Conservation (phyloP, 2,888 invertebrate genomes). For the Operophtera brumata region DNA sequence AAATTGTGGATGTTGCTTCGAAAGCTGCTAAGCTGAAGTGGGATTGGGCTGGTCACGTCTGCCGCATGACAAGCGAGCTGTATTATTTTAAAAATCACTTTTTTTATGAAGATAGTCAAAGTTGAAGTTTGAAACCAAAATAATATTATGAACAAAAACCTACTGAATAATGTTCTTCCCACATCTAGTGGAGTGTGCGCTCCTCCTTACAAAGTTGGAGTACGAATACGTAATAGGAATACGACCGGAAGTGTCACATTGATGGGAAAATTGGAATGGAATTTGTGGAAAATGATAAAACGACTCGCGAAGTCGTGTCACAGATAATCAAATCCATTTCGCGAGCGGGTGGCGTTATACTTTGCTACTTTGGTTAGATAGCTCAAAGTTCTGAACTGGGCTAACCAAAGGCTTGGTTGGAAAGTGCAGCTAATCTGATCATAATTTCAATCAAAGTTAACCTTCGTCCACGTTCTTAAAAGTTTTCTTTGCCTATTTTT, state of each 20-base stretch:
- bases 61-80: no score
- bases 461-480: not conserved
- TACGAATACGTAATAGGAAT: conserved; percentile 29
- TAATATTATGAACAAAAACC: no score
- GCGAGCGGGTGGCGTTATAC: conserved; percentile 13
- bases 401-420: conserved; percentile 11
- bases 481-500: not conserved
- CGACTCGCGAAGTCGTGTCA: conserved; percentile 29
- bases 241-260: conserved; percentile 31
- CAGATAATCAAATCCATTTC: conserved; percentile 32
- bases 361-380: conserved; percentile 7
- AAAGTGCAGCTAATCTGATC: conserved; percentile 18
- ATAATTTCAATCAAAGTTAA: conserved; percentile 21
- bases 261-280: conserved; percentile 30
- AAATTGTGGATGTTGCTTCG: no score
- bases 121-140: no score
- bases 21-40: no score
- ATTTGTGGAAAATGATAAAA: conserved; percentile 34
- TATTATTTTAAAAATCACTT: no score
- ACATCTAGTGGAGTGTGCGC: not conserved
- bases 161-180: no score
- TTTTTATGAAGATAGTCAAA: no score
- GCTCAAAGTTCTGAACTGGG: conserved; percentile 10
- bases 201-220: conserved; percentile 13
- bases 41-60: no score